These are phyloP conservation scores for Aphis craccivora DNA, from an alignment of 1,140 invertebrate species.

Conservation along the genomic window DNA sequence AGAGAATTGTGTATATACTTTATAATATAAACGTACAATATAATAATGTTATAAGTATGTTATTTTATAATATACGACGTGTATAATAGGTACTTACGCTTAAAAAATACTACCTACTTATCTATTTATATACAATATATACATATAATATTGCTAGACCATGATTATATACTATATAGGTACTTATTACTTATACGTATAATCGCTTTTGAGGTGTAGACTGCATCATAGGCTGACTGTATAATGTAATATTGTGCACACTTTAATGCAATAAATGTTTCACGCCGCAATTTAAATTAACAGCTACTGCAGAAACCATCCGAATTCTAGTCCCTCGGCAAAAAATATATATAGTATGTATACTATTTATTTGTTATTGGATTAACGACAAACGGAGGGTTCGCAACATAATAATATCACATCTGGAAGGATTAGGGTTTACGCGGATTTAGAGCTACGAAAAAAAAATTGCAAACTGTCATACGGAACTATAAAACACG, in stretches of 20 bases:
- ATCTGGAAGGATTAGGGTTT: slow-evolving; percentile 52
- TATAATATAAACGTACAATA: not conserved
- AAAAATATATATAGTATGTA: not conserved
- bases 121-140: not conserved
- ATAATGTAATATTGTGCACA: not conserved
- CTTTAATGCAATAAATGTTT: slow-evolving; percentile 5
- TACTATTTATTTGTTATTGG: slow-evolving; percentile 42
- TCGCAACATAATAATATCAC: slow-evolving; percentile 18
- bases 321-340: not conserved
- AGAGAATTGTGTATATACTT: not conserved
- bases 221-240: not conserved
- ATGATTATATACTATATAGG: not conserved
- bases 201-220: not conserved
- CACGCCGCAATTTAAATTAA: slow-evolving; percentile 5
- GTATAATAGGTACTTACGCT: no score
- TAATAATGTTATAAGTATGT: no score
- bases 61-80: no score
- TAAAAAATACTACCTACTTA: not conserved
- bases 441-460: slow-evolving; percentile 16
- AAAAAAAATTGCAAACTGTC: slow-evolving; percentile 53
- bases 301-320: not conserved
- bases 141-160: not conserved
- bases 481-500: not conserved
- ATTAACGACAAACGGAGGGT: slow-evolving; percentile 23
- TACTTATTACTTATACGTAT: not conserved